Base-by-base conservation (phyloP, 2,797 vertebrate species). In the Enteromius mattozi region DNA sequence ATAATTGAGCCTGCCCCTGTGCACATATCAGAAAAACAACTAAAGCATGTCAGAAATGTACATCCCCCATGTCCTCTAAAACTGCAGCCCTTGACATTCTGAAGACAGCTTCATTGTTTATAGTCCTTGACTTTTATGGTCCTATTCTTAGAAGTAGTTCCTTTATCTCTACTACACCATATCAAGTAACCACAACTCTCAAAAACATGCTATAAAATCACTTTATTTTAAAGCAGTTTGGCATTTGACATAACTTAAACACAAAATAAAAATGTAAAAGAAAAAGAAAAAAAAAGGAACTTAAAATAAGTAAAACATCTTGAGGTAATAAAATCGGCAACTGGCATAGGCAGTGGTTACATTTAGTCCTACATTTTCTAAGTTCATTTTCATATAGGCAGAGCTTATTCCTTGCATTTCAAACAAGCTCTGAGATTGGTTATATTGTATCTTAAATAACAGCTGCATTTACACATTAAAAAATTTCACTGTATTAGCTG, bases 141-240 rank as follows among this genome's bases (percentile, higher is more conserved):
- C 33, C 33, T 33, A 33, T 75, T 56, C 30, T 35, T 27, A 40
- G 4, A 40, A n/a, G 21, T 7, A 16, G 3, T 42, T 70, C 2
- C 37, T 13, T 61, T 10, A 61, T 47, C 6, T 17, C 14, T 3
- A 0, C 13, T 16, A 33, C 37, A 45, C 69, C 45, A 3, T 17
- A 63, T 45, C 37, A 71, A 63, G 27, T 21, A 66, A 66, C 33
- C 59, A 74, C 30, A 16, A 51, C 2, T 8, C 14, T 6, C 40
- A 74, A 61, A 30, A 83, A 30, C 35, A 45, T 9, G 33, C 21
- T 65, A 54, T 51, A 65, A 82, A 49, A 63, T n/a, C 59, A 51
- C 74, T 82, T 82, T 82, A 82, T 83, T 83, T 76, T 40, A 68
- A 83, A 51, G 81, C n/a, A 40, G 71, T n/a, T 47, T 70, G 49